A percentile compares a stretch with the other conserved stretches of the same genome.
Evolutionary conservation across 53 echinoderm and acorn worm species (phyloP).

Genomic region (Luidia sarsii): DNA sequence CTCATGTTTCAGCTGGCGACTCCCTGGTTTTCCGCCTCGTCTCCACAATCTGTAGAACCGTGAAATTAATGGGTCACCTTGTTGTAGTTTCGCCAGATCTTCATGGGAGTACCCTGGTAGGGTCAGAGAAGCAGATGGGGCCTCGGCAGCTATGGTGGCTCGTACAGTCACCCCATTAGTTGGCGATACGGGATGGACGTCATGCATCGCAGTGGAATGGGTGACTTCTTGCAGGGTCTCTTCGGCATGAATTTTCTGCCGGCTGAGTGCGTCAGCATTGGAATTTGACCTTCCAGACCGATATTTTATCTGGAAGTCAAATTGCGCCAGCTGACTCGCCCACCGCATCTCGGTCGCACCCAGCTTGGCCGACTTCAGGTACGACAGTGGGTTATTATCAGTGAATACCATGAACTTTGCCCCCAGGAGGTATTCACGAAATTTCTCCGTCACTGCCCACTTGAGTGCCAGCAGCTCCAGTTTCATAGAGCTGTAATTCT

Average conservation of each 20-base stretch:
- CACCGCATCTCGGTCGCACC: constrained; percentile 54
- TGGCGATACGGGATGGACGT: background rate
- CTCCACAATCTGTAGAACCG: constrained; percentile 9
- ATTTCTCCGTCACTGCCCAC: constrained; percentile 56
- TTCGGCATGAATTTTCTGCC: constrained; percentile 1
- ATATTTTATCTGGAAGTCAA: constrained; percentile 38
- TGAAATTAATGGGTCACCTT: background rate
- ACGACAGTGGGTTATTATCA: constrained; percentile 57
- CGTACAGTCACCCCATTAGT: background rate
- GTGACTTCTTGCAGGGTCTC: constrained; percentile 5
- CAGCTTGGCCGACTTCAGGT: constrained; percentile 38
- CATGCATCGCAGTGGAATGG: background rate
- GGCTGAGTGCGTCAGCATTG: constrained; percentile 44
- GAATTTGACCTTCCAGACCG: constrained; percentile 25
- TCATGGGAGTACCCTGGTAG: background rate
- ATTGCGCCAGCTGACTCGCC: constrained; percentile 17
- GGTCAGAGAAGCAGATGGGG: background rate
- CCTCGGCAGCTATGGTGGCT: background rate
- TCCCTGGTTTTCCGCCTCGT: background rate
- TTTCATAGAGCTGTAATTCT: constrained; percentile 61
- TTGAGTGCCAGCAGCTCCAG: constrained; percentile 52
- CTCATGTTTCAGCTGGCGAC: constrained; percentile 31
- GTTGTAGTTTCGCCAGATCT: constrained; percentile 5
- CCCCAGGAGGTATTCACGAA: constrained; percentile 62
- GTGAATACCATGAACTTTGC: constrained; percentile 24